Evolutionary conservation across 1,140 invertebrate species (phyloP), one percentile per base, ranked within the genome.

Genomic region (Orchesella cincta): DNA sequence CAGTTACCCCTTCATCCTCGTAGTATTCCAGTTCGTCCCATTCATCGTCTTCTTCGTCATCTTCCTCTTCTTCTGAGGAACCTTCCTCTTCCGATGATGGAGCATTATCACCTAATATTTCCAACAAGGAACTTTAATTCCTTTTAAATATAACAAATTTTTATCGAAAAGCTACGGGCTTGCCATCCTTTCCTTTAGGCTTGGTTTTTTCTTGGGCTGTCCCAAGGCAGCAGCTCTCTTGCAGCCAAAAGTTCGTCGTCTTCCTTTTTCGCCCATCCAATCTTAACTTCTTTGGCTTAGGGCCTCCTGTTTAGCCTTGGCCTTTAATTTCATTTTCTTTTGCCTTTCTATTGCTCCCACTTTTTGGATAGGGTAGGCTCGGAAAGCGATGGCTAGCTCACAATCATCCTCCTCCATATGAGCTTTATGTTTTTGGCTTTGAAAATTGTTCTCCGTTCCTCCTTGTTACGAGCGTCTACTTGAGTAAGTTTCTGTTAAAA

Each of bases 381-480:
- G n/a, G 34, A 76, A 76, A 14, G 75, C 75, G 14, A 70, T 33
- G n/a, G 75, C 54, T 28, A 76, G 34, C 28, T 76, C 75, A 23
- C 46, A 57, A 14, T 52, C 46, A n/a, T 46, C 36, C 33, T 75
- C 73, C 29, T 67, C 54, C 1, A 14, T 16, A 12, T 14, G n/a
- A 2, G 28, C 1, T 14, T 31, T 31, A 12, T 46, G 23, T 23
- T 46, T 51, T 29, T 14, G 5, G 14, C 23, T 36, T 2, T n/a
- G n/a, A n/a, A n/a, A n/a, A 73, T 20, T 26, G 8, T 46, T 14
- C 23, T 23, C 29, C 23, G 14, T 51, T 39, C 1, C 33, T 73
- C 14, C 71, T 73, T 73, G 3, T 73, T 73, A 39, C 71, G 71
- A 3, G 71, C 39, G 16, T 73, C 71, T 2, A 36, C 16, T 28